These are phyloP conservation scores for Wiebesia pumilae DNA, from an alignment of 1,140 invertebrate species.

Conservation along the genomic window DNA sequence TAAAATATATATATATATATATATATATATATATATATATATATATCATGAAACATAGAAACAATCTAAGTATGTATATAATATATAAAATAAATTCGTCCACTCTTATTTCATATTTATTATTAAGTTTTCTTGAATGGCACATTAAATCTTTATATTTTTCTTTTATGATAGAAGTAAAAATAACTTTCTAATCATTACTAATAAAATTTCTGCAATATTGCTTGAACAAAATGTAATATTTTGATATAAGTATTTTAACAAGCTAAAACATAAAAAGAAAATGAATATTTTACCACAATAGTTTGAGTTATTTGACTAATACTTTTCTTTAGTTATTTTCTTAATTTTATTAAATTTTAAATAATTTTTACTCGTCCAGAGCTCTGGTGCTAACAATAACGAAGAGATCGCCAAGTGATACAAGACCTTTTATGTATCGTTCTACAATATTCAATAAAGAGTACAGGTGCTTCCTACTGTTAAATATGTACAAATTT, in stretches of 20 bases:
- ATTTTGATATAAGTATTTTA: slow-evolving; percentile 43
- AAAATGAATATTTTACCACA: slow-evolving; percentile 31
- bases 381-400: slow-evolving; percentile 45
- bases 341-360: slow-evolving; percentile 39
- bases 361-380: slow-evolving; percentile 40
- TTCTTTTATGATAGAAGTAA: slow-evolving; percentile 30
- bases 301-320: slow-evolving; percentile 43
- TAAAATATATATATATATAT: no score
- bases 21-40: no score
- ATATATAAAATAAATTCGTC: slow-evolving; percentile 44
- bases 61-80: slow-evolving; percentile 36
- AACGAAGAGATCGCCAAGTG: slow-evolving; percentile 47
- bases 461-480: slow-evolving; percentile 37
- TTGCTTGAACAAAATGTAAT: slow-evolving; percentile 42
- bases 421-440: slow-evolving; percentile 40
- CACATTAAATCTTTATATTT: slow-evolving; percentile 42
- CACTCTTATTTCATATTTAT: slow-evolving; percentile 53
- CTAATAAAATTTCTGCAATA: slow-evolving; percentile 37
- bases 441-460: slow-evolving; percentile 38
- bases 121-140: slow-evolving; percentile 45
- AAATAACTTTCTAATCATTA: slow-evolving; percentile 26
- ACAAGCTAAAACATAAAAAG: slow-evolving; percentile 33
- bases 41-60: slow-evolving; percentile 20
- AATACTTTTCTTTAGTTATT: slow-evolving; percentile 35
- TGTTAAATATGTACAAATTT: slow-evolving; percentile 49